Base-by-base conservation (phyloP, 2,888 invertebrate species). In the Pilophorus perplexus region DNA sequence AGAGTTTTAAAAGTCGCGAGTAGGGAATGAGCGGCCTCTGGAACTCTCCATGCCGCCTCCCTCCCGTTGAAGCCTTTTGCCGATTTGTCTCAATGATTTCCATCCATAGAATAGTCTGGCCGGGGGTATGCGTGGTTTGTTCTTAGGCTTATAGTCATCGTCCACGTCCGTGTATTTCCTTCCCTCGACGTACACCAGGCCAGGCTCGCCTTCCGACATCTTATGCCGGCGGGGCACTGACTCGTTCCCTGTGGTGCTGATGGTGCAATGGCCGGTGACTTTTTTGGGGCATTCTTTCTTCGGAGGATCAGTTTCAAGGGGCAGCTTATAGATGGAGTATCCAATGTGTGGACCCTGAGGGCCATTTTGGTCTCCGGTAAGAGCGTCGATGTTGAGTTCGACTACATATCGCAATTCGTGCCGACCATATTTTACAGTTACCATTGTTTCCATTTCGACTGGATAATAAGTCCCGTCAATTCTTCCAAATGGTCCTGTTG, bases 281-380 rank as follows among this genome's bases (percentile, higher is more conserved):
- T n/a, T 5, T 12, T 12, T 3, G 3, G 40, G 40, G 4, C 40
- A n/a, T 3, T 40, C 3, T 16, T 40, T 40, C 3, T 12, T 16
- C 4, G 4, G 4, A n/a, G n/a, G n/a, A n/a, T n/a, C n/a, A n/a
- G n/a, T n/a, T n/a, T n/a, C n/a, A n/a, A n/a, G n/a, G n/a, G n/a
- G n/a, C n/a, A n/a, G n/a, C 3, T 16, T n/a, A 3, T 3, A 3
- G 4, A 40, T 12, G 5, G 4, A 3, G 40, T 14, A 40, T 4
- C 40, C 40, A 12, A 40, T 40, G n/a, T 40, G 40, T 12, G 40
- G 40, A 12, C 40, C 40, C 40, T 40, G 40, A 40, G 40, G 40
- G 16, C 40, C 40, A 12, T 16, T 40, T 12, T 6, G 40, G 16
- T 12, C 40, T n/a, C 40, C 14, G n/a, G n/a, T 14, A 40, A 40